Percentiles rank a stretch among this genome's conserved stretches.
These are phyloP conservation scores for Phyllotis vaccarum DNA, from an alignment of 2,797 vertebrate species.

Conservation along the genomic window DNA sequence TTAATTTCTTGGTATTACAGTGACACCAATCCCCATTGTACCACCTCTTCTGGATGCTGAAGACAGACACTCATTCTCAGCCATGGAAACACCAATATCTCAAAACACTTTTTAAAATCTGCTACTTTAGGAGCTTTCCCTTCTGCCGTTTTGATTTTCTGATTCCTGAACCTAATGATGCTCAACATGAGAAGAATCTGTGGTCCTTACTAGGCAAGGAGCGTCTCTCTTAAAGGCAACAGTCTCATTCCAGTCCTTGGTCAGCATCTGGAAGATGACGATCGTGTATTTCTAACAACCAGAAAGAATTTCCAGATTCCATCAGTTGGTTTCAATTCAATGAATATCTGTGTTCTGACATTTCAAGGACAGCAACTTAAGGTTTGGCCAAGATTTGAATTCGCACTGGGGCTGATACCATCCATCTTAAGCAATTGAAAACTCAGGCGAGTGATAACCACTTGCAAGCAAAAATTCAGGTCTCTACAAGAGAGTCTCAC, in stretches of 20 bases:
- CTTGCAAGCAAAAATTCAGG: neutral
- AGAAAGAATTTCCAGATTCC: neutral
- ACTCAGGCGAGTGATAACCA: neutral
- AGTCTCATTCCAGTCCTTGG: neutral
- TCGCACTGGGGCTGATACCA: neutral
- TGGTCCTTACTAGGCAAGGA: neutral
- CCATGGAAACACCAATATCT: neutral
- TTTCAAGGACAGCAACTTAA: neutral
- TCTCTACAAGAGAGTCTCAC: neutral
- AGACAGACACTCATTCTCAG: neutral
- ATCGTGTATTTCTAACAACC: neutral
- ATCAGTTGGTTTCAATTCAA: neutral
- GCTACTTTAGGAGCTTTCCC: neutral
- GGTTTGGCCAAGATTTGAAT: neutral
- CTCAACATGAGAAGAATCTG: neutral
- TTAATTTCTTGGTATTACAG: neutral
- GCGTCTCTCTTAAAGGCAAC: neutral
- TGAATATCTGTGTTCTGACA: neutral
- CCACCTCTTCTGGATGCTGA: neutral
- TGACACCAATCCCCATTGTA: neutral
- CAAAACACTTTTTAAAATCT: constrained; percentile 8
- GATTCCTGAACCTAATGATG: neutral
- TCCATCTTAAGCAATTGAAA: neutral
- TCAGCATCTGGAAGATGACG: neutral
- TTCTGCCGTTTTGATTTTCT: neutral